These are phyloP conservation scores for Cygnus olor DNA, from an alignment of 2,797 vertebrate genomes.

Conservation along the genomic window DNA sequence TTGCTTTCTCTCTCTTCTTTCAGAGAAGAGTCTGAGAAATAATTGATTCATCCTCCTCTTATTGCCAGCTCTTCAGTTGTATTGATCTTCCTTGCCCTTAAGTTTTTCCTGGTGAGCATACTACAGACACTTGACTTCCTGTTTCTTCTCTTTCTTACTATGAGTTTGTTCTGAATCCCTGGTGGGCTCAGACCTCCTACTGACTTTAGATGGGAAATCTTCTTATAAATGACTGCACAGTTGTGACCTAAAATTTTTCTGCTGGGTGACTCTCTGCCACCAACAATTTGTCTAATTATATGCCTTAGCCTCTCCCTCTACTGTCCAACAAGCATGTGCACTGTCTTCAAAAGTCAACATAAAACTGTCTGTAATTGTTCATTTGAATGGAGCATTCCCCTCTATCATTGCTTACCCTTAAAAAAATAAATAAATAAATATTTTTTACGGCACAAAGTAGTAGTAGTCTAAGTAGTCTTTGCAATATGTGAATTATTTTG, in stretches of 20 bases:
- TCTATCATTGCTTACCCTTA: not conserved
- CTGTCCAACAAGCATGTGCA: not conserved
- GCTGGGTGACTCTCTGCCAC: not conserved
- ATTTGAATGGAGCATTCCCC: not conserved
- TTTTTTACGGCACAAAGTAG: not conserved
- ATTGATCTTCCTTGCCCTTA: constrained; percentile 48
- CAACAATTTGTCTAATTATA: not conserved
- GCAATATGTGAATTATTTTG: not conserved
- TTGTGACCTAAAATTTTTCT: not conserved
- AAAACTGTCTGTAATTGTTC: not conserved
- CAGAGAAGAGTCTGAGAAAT: constrained; percentile 12
- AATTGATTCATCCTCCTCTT: constrained; percentile 48
- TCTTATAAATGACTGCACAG: not conserved
- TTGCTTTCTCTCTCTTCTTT: not conserved
- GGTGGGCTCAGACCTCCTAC: not conserved
- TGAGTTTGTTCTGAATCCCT: constrained; percentile 11
- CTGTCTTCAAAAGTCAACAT: not conserved
- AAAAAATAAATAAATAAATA: not conserved
- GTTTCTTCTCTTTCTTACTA: not conserved
- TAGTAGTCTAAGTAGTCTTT: not conserved
- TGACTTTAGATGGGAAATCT: constrained; percentile 16
- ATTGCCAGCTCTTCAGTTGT: not conserved
- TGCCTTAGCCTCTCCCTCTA: not conserved
- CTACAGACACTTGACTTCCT: constrained; percentile 32
- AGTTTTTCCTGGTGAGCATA: constrained; percentile 2